A percentile compares a stretch with the other conserved stretches of the same genome.
These are phyloP conservation scores for Smittia sp. DNA, from an alignment of 2,888 invertebrate species.

Conservation along the genomic window DNA sequence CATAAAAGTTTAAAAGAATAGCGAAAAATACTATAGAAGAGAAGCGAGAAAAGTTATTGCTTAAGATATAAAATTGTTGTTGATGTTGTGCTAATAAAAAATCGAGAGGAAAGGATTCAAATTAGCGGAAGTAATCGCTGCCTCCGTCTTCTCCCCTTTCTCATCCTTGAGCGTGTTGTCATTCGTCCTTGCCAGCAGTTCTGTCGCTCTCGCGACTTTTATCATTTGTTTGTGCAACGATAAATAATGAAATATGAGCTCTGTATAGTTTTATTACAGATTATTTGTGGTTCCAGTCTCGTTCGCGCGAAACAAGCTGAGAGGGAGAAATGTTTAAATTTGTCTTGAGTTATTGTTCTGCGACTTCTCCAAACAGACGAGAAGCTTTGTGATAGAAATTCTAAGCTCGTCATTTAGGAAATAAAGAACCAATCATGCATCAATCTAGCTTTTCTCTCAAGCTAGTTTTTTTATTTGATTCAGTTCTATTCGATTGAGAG, in stretches of 20 bases:
- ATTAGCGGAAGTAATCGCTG: slow-evolving; percentile 29
- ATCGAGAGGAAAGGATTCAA: slow-evolving; percentile 2
- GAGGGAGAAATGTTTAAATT: slow-evolving; percentile 8
- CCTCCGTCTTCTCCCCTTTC: neutral
- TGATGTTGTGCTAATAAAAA: slow-evolving; percentile 27
- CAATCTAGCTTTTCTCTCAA: too few relatives aligned
- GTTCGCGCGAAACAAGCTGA: neutral
- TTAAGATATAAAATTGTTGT: slow-evolving; percentile 14
- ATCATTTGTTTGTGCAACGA: slow-evolving; percentile 27
- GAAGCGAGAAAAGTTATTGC: slow-evolving; percentile 4
- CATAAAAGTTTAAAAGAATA: neutral
- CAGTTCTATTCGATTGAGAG: too few relatives aligned
- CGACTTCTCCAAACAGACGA: too few relatives aligned
- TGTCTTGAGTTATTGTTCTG: too few relatives aligned
- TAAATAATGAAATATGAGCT: slow-evolving; percentile 31
- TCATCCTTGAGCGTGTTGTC: neutral
- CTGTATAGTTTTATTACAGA: slow-evolving; percentile 8
- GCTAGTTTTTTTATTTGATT: too few relatives aligned
- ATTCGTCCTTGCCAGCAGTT: neutral
- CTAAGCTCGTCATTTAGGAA: too few relatives aligned
- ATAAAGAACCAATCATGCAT: too few relatives aligned
- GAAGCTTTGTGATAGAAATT: too few relatives aligned
- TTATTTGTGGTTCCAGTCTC: neutral
- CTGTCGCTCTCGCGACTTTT: neutral
- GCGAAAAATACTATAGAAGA: neutral